Conservation (phyloP, 2,113 vertebrate species). For the Salvator merianae region DNA sequence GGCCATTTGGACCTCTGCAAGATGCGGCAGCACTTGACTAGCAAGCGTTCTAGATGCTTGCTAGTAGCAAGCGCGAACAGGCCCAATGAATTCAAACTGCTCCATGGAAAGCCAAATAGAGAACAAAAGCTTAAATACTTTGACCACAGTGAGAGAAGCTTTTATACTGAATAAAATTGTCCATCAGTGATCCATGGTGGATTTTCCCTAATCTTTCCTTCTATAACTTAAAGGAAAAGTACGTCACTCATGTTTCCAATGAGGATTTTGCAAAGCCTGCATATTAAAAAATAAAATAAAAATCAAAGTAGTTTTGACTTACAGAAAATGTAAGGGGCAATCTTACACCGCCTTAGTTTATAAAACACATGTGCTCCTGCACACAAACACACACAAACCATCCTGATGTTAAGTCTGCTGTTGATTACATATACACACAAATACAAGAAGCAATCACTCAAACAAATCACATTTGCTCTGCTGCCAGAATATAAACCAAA, state of each 20-base stretch:
- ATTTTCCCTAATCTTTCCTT: neutral
- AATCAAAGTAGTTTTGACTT: neutral
- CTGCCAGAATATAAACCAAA: conserved; percentile 65
- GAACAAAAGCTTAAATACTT: too few species aligned
- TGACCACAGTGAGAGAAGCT: too few species aligned
- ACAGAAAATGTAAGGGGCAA: neutral
- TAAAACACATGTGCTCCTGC: neutral
- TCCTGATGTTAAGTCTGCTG: conserved; percentile 58
- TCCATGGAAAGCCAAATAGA: too few species aligned
- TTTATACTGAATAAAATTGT: neutral
- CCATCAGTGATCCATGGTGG: neutral
- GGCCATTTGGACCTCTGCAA: too few species aligned
- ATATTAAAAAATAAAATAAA: neutral
- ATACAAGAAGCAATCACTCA: conserved; percentile 64
- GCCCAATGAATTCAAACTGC: too few species aligned
- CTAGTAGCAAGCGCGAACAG: too few species aligned
- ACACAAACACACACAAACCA: neutral
- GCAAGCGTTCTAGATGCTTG: too few species aligned
- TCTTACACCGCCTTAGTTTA: neutral
- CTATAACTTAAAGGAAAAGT: neutral
- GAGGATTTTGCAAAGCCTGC: neutral
- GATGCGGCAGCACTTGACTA: too few species aligned
- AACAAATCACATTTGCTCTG: conserved; percentile 65
- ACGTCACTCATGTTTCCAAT: neutral
- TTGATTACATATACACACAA: conserved; percentile 66